Percentiles rank a stretch among this genome's conserved stretches.
phyloP scores from a whole-genome alignment of 1,140 invertebrate species.

The Ceratina australensis region DNA sequence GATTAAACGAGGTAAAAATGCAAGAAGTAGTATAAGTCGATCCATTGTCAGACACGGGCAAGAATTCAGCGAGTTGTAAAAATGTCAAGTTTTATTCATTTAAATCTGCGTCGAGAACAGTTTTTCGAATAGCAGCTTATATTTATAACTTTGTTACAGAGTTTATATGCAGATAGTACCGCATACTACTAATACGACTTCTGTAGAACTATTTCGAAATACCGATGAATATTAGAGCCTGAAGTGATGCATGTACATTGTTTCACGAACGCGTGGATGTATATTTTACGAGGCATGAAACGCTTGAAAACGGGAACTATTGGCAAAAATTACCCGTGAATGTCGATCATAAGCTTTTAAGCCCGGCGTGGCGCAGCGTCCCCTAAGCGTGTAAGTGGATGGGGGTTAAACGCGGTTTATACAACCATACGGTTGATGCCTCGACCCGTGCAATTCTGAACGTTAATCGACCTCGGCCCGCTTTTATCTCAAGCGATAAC shows the following conservation, averaged over 20 bases:
- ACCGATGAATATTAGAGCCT: too few species aligned
- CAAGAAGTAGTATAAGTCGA: too few species aligned
- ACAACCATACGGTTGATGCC: constrained; percentile 31
- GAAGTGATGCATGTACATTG: too few species aligned
- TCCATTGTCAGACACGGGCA: too few species aligned
- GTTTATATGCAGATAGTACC: too few species aligned
- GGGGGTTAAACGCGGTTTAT: constrained; percentile 32
- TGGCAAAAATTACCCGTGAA: neutral
- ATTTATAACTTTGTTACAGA: too few species aligned
- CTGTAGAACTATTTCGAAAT: too few species aligned
- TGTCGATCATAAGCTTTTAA: constrained; percentile 48
- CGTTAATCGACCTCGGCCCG: constrained; percentile 31
- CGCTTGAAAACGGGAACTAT: neutral
- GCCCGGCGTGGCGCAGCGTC: neutral
- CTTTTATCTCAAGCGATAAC: constrained; percentile 40
- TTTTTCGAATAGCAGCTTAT: neutral
- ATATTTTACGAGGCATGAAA: neutral
- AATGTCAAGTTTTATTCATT: neutral
- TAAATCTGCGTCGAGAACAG: neutral
- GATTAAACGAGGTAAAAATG: too few species aligned
- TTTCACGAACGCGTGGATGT: neutral
- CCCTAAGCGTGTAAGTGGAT: neutral
- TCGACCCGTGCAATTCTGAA: constrained; percentile 37
- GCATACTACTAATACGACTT: too few species aligned
- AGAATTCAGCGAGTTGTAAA: too few species aligned